Evolutionary conservation across 2,888 invertebrate genomes (phyloP), one percentile per base, ranked within the genome.

Genomic region (Empis stercorea): DNA sequence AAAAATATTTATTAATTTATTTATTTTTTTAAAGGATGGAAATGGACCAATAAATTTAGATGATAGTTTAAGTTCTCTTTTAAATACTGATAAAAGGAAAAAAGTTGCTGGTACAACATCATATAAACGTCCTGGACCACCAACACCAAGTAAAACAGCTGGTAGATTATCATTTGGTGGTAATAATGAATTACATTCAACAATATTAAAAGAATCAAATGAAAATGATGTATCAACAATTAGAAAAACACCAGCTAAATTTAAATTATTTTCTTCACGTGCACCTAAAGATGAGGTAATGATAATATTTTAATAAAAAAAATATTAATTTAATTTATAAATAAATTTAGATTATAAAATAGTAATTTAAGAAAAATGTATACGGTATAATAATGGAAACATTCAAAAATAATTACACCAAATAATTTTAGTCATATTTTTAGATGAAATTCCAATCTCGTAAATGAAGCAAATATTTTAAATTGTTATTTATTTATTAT

Each of bases 111-210:
- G 65, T 71, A 78, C 48, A 63, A 86, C 82, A 1, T 80, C 84
- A 1, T 88, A 88, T 63, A 87, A 86, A 72, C 81, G 80, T 59
- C 88, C 88, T 1, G 88, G 88, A 1, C 88, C 87, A 41, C 88
- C 88, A 20, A 88, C 88, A 2, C 88, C 88, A 0, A 86, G 86
- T 68, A 88, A 87, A 69, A 81, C 86, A 63, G 85, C 84, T 11
- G 81, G 81, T 2, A 73, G 86, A 52, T 68, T 79, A 10, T 87
- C 87, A 1, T 75, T 82, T 61, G 68, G 71, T 55, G 52, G 52
- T 30, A 47, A 20, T 45, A 56, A 53, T 38, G 65, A 63, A 38
- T 64, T 65, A 2, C 66, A 76, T 65, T 77, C 79, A 49, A 72
- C 75, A 0, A 73, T 76, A 1, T 62, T 81, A 30, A 74, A 73